These are phyloP conservation scores for Anolis sagrei DNA, from an alignment of 2,113 vertebrate genomes.

Conservation along the genomic window DNA sequence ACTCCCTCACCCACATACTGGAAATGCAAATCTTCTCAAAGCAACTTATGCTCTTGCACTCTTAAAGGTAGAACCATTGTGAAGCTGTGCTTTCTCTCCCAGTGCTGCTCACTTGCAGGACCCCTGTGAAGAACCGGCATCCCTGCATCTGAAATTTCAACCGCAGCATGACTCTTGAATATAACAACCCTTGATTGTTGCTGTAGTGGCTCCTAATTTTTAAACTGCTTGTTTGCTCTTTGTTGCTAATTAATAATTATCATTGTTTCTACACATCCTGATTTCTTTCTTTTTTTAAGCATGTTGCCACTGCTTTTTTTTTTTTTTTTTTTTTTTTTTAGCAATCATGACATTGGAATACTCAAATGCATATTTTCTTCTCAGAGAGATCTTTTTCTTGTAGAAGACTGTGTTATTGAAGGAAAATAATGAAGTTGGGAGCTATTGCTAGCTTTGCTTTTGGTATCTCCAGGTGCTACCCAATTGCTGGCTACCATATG, in stretches of 20 bases:
- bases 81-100: background rate
- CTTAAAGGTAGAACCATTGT: background rate
- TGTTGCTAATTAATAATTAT: background rate
- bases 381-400: background rate
- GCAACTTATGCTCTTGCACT: background rate
- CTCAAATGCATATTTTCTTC: background rate
- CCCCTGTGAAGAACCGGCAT: too few relatives aligned
- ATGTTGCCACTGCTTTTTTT: background rate
- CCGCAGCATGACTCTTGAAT: background rate
- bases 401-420: slow-evolving; percentile 18
- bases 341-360: slow-evolving; percentile 2
- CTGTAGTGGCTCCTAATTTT: background rate
- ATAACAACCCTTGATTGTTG: slow-evolving; percentile 11
- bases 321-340: too few relatives aligned
- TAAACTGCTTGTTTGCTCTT: background rate
- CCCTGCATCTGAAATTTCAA: background rate
- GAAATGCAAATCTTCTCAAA: background rate
- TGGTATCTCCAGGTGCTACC: background rate
- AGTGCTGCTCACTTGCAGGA: background rate
- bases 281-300: background rate
- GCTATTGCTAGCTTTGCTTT: background rate
- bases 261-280: background rate
- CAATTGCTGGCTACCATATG: background rate
- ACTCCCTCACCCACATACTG: too few relatives aligned
- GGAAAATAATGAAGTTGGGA: slow-evolving; percentile 1